phyloP scores from a whole-genome alignment of 2,113 vertebrate species.

The Thinocorus orbignyianus region DNA sequence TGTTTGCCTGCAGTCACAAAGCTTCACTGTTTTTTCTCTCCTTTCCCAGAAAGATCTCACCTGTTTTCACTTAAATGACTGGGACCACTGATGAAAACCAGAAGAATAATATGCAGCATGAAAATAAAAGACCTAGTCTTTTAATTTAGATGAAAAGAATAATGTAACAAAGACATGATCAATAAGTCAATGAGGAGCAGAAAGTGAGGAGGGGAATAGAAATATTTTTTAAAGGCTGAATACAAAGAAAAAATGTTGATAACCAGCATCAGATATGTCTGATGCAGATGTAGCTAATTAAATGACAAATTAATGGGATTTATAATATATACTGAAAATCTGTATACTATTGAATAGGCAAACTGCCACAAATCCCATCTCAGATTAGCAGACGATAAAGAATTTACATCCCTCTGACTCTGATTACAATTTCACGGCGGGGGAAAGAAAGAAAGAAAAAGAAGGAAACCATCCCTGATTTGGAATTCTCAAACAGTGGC shows the following conservation, averaged over 20 bases:
- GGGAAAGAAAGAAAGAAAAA: not conserved
- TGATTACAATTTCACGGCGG: conserved; percentile 35
- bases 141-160: not conserved
- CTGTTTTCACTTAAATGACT: not conserved
- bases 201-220: not conserved
- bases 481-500: conserved; percentile 46
- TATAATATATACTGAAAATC: conserved; percentile 56
- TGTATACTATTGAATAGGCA: conserved; percentile 10
- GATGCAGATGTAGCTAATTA: conserved; percentile 53
- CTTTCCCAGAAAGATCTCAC: not conserved
- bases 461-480: not conserved
- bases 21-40: not conserved
- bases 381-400: conserved; percentile 30
- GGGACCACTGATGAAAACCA: not conserved
- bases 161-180: not conserved
- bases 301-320: conserved; percentile 64
- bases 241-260: conserved; percentile 14
- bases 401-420: conserved; percentile 26
- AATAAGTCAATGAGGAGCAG: not conserved
- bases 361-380: conserved; percentile 42
- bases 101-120: not conserved
- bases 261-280: conserved; percentile 24
- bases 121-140: not conserved
- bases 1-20: not conserved
- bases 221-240: conserved; percentile 15